These are phyloP conservation scores for Drosophila sordidula DNA, from an alignment of 2,888 invertebrate genomes.

Conservation along the genomic window DNA sequence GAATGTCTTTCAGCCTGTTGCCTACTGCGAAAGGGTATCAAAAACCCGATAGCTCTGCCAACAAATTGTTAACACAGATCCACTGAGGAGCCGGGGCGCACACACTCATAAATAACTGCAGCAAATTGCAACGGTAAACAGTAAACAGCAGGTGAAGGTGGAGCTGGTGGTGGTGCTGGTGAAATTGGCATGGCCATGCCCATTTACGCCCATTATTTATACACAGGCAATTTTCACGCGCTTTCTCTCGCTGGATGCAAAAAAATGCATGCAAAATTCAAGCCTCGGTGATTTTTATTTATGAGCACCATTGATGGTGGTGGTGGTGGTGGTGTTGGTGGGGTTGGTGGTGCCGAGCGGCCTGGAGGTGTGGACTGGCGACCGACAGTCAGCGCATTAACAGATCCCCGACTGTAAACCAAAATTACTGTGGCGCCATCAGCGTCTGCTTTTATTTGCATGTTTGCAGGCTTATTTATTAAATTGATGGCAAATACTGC, in stretches of 20 bases:
- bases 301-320: constrained; percentile 47
- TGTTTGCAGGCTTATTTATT: constrained; percentile 66
- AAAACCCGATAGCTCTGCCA: background rate
- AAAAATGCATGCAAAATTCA: constrained; percentile 69
- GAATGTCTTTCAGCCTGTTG: no score
- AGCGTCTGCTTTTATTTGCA: constrained; percentile 65
- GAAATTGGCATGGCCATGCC: constrained; percentile 8
- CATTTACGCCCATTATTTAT: constrained; percentile 36
- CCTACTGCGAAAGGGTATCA: background rate
- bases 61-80: constrained; percentile 27
- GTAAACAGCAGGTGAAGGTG: constrained; percentile 15
- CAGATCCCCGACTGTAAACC: constrained; percentile 74
- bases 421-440: constrained; percentile 64
- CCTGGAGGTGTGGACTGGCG: constrained; percentile 11
- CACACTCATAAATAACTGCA: constrained; percentile 27
- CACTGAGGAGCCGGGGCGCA: constrained; percentile 3
- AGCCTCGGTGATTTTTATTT: constrained; percentile 76
- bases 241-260: constrained; percentile 37
- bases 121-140: constrained; percentile 59
- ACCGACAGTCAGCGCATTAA: constrained; percentile 67
- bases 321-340: constrained; percentile 1
- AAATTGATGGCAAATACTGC: constrained; percentile 69
- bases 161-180: background rate
- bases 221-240: constrained; percentile 61
- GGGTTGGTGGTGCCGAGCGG: background rate